phyloP scores from a whole-genome alignment of 23 tunicate species.

The Ciona savignyi region DNA sequence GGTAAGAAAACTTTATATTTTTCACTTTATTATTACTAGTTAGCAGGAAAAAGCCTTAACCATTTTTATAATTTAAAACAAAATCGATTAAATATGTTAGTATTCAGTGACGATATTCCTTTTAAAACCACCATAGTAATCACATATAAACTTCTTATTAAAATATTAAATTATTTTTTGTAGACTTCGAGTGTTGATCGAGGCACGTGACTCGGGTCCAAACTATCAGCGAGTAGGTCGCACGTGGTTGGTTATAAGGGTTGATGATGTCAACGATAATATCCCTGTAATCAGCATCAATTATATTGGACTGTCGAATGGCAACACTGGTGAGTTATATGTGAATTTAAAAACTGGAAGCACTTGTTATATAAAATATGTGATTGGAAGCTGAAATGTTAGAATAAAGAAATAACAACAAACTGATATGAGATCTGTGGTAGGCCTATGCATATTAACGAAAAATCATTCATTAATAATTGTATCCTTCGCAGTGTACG shows the following conservation, averaged over 20 bases:
- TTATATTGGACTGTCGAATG: conserved; percentile 22
- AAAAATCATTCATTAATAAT: too few relatives aligned
- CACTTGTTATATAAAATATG: too few relatives aligned
- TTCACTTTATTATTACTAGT: neutral
- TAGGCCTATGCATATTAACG: neutral
- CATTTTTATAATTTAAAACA: neutral
- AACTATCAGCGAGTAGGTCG: conserved; percentile 47
- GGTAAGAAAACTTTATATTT: conserved; percentile 26
- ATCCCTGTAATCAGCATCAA: conserved; percentile 43
- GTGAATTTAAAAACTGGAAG: neutral
- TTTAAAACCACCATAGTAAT: too few relatives aligned
- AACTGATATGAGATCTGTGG: neutral
- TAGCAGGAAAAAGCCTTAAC: neutral
- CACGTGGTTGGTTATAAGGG: conserved; percentile 35
- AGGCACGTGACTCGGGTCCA: conserved; percentile 74
- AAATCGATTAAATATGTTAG: too few relatives aligned
- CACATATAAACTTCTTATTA: too few relatives aligned
- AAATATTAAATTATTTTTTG: conserved; percentile 13
- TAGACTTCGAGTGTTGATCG: conserved; percentile 26
- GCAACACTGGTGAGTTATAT: conserved; percentile 43
- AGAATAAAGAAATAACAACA: neutral
- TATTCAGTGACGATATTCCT: too few relatives aligned
- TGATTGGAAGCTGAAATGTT: neutral
- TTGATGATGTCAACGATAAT: conserved; percentile 78
- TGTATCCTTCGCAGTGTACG: conserved; percentile 18